These are phyloP conservation scores for Eremobia ochroleuca DNA, from an alignment of 2,888 invertebrate species.

Conservation along the genomic window DNA sequence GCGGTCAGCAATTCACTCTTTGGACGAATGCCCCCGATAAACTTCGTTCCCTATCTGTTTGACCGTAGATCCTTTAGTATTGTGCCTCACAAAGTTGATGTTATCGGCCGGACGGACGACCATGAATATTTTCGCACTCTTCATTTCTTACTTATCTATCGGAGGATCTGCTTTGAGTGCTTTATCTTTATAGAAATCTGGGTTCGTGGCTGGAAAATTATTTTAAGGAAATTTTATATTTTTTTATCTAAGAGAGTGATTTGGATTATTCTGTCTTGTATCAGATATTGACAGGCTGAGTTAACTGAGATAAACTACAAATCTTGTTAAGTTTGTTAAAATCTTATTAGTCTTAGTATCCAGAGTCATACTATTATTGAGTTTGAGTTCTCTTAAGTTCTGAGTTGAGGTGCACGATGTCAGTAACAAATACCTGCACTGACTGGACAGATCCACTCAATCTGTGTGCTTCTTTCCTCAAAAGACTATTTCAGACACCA, in stretches of 20 bases:
- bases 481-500: background rate
- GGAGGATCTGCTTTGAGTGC: conserved; percentile 36
- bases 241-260: conserved; percentile 9
- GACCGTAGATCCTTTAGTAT: conserved; percentile 49
- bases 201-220: conserved; percentile 1
- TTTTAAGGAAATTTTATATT: conserved; percentile 17
- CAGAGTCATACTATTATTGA: background rate
- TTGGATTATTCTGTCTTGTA: background rate
- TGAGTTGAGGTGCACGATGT: background rate
- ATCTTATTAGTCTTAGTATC: background rate
- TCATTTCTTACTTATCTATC: conserved; percentile 57
- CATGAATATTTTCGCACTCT: conserved; percentile 54
- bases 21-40: conserved; percentile 63
- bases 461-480: background rate
- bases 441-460: background rate
- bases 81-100: conserved; percentile 50
- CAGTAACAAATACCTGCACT: background rate
- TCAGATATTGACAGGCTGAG: background rate
- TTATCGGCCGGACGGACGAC: conserved; percentile 19
- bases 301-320: background rate
- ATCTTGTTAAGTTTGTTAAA: background rate
- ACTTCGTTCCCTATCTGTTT: conserved; percentile 56
- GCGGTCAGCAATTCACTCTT: conserved; percentile 74
- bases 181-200: conserved; percentile 41
- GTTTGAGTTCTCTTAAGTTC: background rate